These are phyloP conservation scores for Crambe crambe DNA, from an alignment of 37 sponge, comb jelly and placozoan genomes.

Conservation along the genomic window DNA sequence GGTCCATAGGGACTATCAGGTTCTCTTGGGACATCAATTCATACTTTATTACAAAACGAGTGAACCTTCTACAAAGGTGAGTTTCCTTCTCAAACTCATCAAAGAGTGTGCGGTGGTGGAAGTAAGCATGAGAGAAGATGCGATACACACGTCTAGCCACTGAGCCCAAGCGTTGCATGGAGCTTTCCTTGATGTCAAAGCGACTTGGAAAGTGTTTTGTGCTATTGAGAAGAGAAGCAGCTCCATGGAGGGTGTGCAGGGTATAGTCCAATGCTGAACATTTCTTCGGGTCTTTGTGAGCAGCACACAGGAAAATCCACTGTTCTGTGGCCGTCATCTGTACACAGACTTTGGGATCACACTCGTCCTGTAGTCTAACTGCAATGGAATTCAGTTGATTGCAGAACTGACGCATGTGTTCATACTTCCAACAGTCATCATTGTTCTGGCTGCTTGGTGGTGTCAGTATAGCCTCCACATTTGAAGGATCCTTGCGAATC, in stretches of 20 bases:
- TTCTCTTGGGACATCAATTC: slow-evolving; percentile 87
- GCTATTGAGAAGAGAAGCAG: slow-evolving; percentile 92
- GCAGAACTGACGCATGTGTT: slow-evolving; percentile 96
- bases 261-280: slow-evolving; percentile 99
- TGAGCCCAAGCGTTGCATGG: slow-evolving; percentile 81
- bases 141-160: slow-evolving; percentile 91
- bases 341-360: slow-evolving; percentile 75
- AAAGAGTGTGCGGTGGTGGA: slow-evolving; percentile 84
- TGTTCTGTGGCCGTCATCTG: slow-evolving; percentile 96
- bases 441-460: slow-evolving; percentile 72
- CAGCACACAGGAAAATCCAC: slow-evolving; percentile 99
- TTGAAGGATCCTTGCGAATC: slow-evolving; percentile 70
- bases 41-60: slow-evolving; percentile 85
- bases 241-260: slow-evolving; percentile 96
- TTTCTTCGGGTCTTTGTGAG: slow-evolving; percentile 95
- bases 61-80: slow-evolving; percentile 89
- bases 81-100: slow-evolving; percentile 92
- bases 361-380: slow-evolving; percentile 82
- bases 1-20: slow-evolving; percentile 81
- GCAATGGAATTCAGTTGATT: slow-evolving; percentile 87
- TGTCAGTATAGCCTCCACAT: slow-evolving; percentile 87
- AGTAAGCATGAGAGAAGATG: slow-evolving; percentile 97
- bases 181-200: slow-evolving; percentile 86
- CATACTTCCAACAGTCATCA: slow-evolving; percentile 96
- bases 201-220: slow-evolving; percentile 96